A percentile compares a stretch with the other conserved stretches of the same genome.
These are phyloP conservation scores for Malurus splendens DNA, from an alignment of 2,797 vertebrate species.

Conservation along the genomic window DNA sequence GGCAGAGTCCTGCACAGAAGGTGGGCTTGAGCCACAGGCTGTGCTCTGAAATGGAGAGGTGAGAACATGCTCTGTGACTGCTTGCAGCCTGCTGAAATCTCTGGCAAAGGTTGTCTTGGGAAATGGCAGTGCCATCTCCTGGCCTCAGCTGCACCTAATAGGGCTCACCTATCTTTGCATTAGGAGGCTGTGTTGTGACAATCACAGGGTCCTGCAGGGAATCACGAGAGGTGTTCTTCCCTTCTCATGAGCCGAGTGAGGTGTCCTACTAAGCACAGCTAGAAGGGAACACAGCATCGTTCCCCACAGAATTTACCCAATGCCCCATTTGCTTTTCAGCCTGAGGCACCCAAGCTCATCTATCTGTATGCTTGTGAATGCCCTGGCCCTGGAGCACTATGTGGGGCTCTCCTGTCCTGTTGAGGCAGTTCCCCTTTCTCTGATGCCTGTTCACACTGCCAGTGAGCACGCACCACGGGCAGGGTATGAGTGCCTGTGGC, in stretches of 20 bases:
- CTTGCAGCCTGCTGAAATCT: not conserved
- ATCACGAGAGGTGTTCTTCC: not conserved
- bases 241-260: not conserved
- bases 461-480: fast-evolving
- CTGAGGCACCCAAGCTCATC: not conserved
- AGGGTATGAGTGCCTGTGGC: not conserved
- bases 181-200: not conserved
- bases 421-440: not conserved
- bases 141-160: not conserved
- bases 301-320: not conserved
- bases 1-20: not conserved
- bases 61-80: not conserved
- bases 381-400: fast-evolving
- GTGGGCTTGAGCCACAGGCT: not conserved
- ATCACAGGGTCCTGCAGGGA: not conserved
- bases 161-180: not conserved
- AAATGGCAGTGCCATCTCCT: not conserved
- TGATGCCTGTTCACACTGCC: fast-evolving
- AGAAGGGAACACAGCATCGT: not conserved
- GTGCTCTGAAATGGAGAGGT: not conserved
- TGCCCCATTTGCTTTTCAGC: not conserved
- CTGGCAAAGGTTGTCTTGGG: not conserved
- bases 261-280: not conserved
- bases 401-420: not conserved
- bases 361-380: fast-evolving